Evolutionary conservation across 2,797 vertebrate genomes (phyloP).

Genomic region (Coracias cyanogaster): DNA sequence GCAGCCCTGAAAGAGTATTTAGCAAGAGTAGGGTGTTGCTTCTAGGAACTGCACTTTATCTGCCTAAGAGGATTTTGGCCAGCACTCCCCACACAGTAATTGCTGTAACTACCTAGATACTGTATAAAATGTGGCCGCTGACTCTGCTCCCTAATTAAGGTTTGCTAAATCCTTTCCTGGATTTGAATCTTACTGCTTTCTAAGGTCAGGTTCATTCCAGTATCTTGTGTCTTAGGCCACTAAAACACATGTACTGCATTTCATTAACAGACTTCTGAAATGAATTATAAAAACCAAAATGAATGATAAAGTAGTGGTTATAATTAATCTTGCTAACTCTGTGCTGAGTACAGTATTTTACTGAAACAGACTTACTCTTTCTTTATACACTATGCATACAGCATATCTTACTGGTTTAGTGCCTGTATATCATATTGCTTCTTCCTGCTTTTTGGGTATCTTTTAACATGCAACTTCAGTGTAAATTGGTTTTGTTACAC

Average conservation of each 20-base stretch:
- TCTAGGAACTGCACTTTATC: not conserved
- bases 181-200: conserved; percentile 28
- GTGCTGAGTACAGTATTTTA: not conserved
- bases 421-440: not conserved
- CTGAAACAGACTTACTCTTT: not conserved
- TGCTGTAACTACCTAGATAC: not conserved
- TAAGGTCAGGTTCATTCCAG: conserved; percentile 7
- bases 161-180: conserved; percentile 20
- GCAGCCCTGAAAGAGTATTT: not conserved
- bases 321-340: not conserved
- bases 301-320: not conserved
- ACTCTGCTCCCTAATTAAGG: not conserved
- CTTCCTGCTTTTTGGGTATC: not conserved
- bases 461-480: not conserved
- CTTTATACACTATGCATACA: not conserved
- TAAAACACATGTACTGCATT: not conserved
- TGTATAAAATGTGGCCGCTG: not conserved
- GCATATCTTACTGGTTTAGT: not conserved
- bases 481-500: not conserved
- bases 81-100: not conserved
- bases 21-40: not conserved
- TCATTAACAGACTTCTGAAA: conserved; percentile 10
- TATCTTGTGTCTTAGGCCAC: not conserved
- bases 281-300: not conserved
- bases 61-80: not conserved